These are phyloP conservation scores for Melinopterus prodromus DNA, from an alignment of 2,888 invertebrate genomes.

Conservation along the genomic window DNA sequence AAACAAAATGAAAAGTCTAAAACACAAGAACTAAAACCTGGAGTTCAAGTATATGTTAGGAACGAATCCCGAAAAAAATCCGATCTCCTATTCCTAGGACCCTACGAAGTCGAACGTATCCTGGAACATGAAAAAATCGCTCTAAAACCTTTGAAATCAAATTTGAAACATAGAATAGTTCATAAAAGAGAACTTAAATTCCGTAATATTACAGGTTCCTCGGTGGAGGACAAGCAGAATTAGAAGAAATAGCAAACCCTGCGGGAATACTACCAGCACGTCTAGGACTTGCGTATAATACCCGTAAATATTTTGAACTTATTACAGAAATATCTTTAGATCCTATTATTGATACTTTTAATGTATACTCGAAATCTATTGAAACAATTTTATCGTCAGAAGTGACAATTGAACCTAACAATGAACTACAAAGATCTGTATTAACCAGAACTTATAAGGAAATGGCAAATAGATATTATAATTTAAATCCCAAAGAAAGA, in stretches of 20 bases:
- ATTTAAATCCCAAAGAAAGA: neutral
- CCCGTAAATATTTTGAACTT: neutral
- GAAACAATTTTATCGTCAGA: neutral
- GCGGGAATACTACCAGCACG: neutral
- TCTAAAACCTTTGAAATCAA: neutral
- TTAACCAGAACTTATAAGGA: neutral
- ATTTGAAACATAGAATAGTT: neutral
- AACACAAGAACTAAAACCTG: neutral
- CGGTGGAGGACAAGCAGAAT: neutral
- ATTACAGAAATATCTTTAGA: neutral
- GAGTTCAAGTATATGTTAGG: neutral
- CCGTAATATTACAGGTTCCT: neutral
- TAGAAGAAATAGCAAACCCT: neutral
- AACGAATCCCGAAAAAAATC: neutral
- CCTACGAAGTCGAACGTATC: neutral
- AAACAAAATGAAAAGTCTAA: neutral
- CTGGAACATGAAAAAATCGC: neutral
- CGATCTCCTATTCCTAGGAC: neutral
- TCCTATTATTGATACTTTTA: neutral
- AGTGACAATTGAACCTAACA: neutral
- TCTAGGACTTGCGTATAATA: neutral
- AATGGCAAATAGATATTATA: neutral
- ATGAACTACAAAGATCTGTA: neutral
- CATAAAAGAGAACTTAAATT: neutral
- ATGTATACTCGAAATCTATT: neutral